Percentiles rank a stretch among this genome's conserved stretches.
phyloP scores from a whole-genome alignment of 1,140 invertebrate species.

The Ceratina australensis region DNA sequence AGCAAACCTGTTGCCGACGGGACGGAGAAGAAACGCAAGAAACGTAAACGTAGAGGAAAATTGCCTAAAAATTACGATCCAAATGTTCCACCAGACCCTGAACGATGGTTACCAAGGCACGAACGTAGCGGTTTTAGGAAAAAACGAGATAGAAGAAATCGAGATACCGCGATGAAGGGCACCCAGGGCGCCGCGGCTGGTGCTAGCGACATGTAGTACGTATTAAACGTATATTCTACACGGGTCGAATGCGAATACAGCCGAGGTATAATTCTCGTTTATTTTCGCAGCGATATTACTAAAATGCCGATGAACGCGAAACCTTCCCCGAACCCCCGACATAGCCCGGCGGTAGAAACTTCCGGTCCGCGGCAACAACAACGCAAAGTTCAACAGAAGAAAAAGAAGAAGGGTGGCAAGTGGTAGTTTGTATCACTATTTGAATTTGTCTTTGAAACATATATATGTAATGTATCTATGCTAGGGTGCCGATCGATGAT shows the following conservation, averaged over 20 bases:
- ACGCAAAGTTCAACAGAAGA: constrained; percentile 82
- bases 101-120: constrained; percentile 97
- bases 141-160: constrained; percentile 88
- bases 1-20: constrained; percentile 81
- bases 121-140: constrained; percentile 95
- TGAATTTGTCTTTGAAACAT: constrained; percentile 8
- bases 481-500: background rate
- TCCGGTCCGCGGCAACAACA: constrained; percentile 81
- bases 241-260: background rate
- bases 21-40: constrained; percentile 83
- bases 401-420: constrained; percentile 83
- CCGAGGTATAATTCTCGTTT: constrained; percentile 39
- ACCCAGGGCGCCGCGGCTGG: constrained; percentile 90
- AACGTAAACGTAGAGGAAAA: constrained; percentile 90
- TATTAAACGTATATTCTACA: constrained; percentile 55
- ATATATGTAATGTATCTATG: background rate
- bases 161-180: constrained; percentile 92
- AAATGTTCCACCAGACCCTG: constrained; percentile 92
- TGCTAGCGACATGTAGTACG: constrained; percentile 90
- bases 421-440: constrained; percentile 68
- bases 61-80: constrained; percentile 95
- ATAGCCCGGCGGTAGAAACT: constrained; percentile 79
- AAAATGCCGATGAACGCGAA: constrained; percentile 82
- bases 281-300: constrained; percentile 83
- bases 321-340: constrained; percentile 79